Percentiles rank a stretch among this genome's conserved stretches.
These are phyloP conservation scores for Balaeniceps rex DNA, from an alignment of 2,113 vertebrate species.

Conservation along the genomic window DNA sequence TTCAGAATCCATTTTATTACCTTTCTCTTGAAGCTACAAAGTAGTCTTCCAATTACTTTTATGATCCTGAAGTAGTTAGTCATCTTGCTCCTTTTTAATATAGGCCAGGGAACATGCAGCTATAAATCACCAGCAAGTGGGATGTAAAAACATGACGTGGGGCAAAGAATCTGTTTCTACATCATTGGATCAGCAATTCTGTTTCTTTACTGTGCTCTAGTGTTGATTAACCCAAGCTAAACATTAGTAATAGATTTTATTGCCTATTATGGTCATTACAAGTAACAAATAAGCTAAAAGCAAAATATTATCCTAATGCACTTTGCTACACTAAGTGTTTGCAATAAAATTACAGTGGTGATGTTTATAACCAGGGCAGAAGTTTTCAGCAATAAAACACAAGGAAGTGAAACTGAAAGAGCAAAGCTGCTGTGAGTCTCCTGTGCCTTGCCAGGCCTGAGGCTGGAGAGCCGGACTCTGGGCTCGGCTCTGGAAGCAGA, in stretches of 20 bases:
- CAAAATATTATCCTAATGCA: background rate
- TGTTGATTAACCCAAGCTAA: background rate
- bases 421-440: background rate
- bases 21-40: background rate
- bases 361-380: background rate
- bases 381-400: background rate
- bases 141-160: background rate
- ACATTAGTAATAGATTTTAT: background rate
- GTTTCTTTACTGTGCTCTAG: background rate
- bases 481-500: background rate
- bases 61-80: background rate
- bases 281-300: background rate
- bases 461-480: background rate
- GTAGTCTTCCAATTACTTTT: background rate
- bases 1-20: background rate
- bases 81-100: background rate
- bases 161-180: background rate
- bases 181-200: background rate
- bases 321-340: background rate
- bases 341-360: background rate
- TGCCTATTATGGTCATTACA: background rate
- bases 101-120: background rate
- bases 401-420: background rate
- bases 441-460: too few relatives aligned
- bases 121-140: background rate